A percentile compares a stretch with the other conserved stretches of the same genome.
phyloP scores from a whole-genome alignment of 2,113 vertebrate species.

The Copsychus sechellarum region DNA sequence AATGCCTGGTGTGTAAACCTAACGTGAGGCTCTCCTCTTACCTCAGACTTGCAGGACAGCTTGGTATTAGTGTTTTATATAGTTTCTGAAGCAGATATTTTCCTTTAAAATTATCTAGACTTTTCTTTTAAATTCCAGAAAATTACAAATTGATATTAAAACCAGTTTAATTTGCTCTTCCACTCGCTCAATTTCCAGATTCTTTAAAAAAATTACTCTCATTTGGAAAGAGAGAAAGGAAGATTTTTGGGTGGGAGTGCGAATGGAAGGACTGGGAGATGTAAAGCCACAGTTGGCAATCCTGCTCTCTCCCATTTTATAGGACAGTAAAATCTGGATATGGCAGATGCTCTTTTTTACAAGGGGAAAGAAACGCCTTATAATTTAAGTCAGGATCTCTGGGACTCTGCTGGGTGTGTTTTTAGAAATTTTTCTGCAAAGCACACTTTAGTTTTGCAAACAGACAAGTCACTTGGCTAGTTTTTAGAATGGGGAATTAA shows the following conservation, averaged over 20 bases:
- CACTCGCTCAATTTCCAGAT: neutral
- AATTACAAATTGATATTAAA: slow-evolving; percentile 5
- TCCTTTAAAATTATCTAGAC: neutral
- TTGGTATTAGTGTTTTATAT: neutral
- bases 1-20: neutral
- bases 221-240: neutral
- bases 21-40: neutral
- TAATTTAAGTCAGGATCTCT: slow-evolving; percentile 31
- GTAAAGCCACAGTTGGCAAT: neutral
- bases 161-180: neutral
- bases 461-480: neutral
- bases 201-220: neutral
- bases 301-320: slow-evolving; percentile 8
- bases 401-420: slow-evolving; percentile 22
- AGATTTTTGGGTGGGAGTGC: neutral
- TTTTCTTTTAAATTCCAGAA: neutral
- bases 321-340: slow-evolving; percentile 31
- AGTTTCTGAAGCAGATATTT: neutral
- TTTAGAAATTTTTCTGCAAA: slow-evolving; percentile 37
- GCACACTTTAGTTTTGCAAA: slow-evolving; percentile 1
- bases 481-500: slow-evolving; percentile 28
- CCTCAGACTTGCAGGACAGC: neutral
- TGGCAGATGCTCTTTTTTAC: slow-evolving; percentile 46
- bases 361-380: neutral
- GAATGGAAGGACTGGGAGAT: slow-evolving; percentile 8